Base-by-base conservation (phyloP, 1,140 invertebrate species). In the Diabrotica virgifera region DNA sequence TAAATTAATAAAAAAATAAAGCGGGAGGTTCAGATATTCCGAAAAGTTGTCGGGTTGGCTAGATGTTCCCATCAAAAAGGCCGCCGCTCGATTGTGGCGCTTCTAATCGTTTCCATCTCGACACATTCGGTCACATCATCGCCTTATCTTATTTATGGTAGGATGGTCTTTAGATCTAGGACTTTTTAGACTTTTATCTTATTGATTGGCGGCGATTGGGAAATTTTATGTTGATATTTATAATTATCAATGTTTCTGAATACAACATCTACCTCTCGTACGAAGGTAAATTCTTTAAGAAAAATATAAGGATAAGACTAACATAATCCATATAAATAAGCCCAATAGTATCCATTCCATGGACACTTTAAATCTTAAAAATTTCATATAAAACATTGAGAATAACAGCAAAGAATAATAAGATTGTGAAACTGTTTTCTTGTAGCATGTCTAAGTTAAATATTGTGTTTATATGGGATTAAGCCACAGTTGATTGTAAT, bases 21-120 rank as follows among this genome's bases (percentile, higher is more conserved):
- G 40, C 8, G 8, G n/a, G 40, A 46, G 40, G 40, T n/a, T 46
- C 8, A n/a, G 40, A 46, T 46, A 46, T 46, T 46, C 40, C 40
- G 40, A 46, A 46, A 46, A 46, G 40, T 46, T 46, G 40, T 46
- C 40, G n/a, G n/a, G 40, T 46, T 46, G 40, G 40, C n/a, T 46
- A 24, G 24, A 24, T 24, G 40, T 8, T 46, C 40, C n/a, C 8
- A 46, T 46, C 40, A 46, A 46, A 46, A 46, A 46, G 8, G n/a
- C 40, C 40, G 40, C 40, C 40, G n/a, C 40, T 46, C n/a, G 40
- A 46, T 46, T 46, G 40, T 46, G 40, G 40, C 40, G 40, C 40
- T 46, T 46, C 40, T 46, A 46, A 46, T 46, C 40, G 40, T 46
- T 46, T 46, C 40, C 40, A 46, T 46, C 40, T 46, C 40, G 40